Percentiles rank a stretch among this genome's conserved stretches.
Conservation (phyloP, 2,113 vertebrate genomes). For the Gasterosteus nipponicus region DNA sequence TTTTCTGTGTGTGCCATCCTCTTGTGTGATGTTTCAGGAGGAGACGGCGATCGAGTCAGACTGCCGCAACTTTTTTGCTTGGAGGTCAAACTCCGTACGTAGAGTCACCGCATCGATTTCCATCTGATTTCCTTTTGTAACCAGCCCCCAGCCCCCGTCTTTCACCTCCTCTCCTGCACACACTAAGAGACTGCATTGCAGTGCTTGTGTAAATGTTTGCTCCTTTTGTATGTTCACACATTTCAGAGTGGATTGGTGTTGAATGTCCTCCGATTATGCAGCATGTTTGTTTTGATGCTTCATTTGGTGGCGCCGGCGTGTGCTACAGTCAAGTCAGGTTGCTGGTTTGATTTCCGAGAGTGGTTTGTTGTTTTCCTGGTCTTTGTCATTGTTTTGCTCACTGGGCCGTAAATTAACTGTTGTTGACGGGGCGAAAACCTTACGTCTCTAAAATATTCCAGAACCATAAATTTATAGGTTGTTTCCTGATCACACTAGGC, state of each 20-base stretch:
- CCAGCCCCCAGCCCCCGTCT: background rate
- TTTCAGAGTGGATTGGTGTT: conserved; percentile 33
- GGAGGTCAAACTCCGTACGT: conserved; percentile 79
- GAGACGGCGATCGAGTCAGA: conserved; percentile 69
- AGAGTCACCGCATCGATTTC: conserved; percentile 62
- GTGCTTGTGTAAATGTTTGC: conserved; percentile 50
- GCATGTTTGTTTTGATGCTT: conserved; percentile 48
- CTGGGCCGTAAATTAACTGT: background rate
- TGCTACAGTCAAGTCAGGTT: conserved; percentile 12
- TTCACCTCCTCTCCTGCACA: conserved; percentile 28
- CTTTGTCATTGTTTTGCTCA: background rate
- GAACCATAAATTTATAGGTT: background rate
- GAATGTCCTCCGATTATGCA: conserved; percentile 23
- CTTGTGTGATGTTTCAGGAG: conserved; percentile 72
- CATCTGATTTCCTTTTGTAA: conserved; percentile 55
- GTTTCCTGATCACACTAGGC: background rate
- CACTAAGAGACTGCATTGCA: conserved; percentile 49
- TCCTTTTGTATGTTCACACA: conserved; percentile 25
- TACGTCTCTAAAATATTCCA: background rate
- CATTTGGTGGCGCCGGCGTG: conserved; percentile 17
- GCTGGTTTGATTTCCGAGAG: conserved; percentile 23
- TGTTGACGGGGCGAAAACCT: conserved; percentile 11
- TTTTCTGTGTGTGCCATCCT: conserved; percentile 57
- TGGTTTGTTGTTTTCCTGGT: conserved; percentile 10
- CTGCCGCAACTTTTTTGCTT: conserved; percentile 76